Base-by-base conservation (phyloP, 2,888 invertebrate genomes). In the Cephus spinipes region DNA sequence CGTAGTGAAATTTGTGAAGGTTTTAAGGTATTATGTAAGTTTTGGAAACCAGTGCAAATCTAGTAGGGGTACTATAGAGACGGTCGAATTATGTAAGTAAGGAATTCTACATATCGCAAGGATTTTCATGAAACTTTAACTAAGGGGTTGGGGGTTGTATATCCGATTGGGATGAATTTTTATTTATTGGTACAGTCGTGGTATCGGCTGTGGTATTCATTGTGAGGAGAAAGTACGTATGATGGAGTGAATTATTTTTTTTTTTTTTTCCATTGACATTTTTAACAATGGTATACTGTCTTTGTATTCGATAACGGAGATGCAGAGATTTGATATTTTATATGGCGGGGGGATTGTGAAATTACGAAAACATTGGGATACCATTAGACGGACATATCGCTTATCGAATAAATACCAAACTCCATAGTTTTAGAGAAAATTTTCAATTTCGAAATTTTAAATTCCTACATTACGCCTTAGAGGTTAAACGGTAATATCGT, bases 351-450 rank as follows among this genome's bases (percentile, higher is more conserved):
- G 6, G 4, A 33, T 33, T 31, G 31, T 31, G 32, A 32, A 31
- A 32, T 32, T 0, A 71, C 12, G 11, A 12, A n/a, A n/a, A 74
- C 0, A 55, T 15, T 55, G 23, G 23, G 1, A 36, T 34, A 80
- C 81, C 84, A 82, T 80, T 85, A 84, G 83, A 89, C 84, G 84
- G 82, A 90, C 89, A 88, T 90, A 90, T 90, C 90, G 87, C 87
- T 89, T 89, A 87, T 88, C 55, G 83, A 84, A 81, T 86, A 85
- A 87, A 82, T 85, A 84, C 84, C 84, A 83, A 82, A 88, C 85
- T 84, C 79, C 82, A 81, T 87, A 88, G 84, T 85, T 87, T 85
- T 86, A 87, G 84, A 83, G 77, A 83, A 80, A 82, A 83, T 85
- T 85, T 85, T 86, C 84, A 82, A 87, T 83, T 85, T 86, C 83